Percentiles rank a stretch among this genome's conserved stretches.
phyloP scores from a whole-genome alignment of 1,140 invertebrate genomes.

The Metaphire vulgaris region DNA sequence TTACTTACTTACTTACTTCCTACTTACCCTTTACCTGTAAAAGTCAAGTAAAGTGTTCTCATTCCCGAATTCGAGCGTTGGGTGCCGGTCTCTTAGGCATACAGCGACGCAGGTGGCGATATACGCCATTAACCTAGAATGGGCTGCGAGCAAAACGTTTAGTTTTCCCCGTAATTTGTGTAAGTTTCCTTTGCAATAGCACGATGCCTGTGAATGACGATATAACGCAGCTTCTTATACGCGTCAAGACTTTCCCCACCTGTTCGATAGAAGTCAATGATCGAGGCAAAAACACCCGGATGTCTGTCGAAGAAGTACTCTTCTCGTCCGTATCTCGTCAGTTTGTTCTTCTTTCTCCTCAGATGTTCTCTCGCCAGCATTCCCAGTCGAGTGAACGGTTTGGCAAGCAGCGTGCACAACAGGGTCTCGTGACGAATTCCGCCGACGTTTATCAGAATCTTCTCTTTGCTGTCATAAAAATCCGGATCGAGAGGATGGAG shows the following conservation, averaged over 20 bases:
- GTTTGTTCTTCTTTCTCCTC: not conserved
- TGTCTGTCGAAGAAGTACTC: slow-evolving; percentile 37
- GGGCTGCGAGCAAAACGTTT: too few species aligned
- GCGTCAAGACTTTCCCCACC: slow-evolving; percentile 29
- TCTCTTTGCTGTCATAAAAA: not conserved
- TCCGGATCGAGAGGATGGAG: not conserved
- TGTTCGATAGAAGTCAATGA: slow-evolving; percentile 35
- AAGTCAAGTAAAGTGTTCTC: too few species aligned
- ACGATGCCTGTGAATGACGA: too few species aligned
- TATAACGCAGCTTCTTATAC: too few species aligned
- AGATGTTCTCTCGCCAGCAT: not conserved
- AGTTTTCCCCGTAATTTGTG: too few species aligned
- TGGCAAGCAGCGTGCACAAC: slow-evolving; percentile 4
- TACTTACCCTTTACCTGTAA: too few species aligned
- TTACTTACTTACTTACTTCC: too few species aligned
- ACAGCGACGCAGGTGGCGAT: too few species aligned
- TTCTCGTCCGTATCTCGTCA: slow-evolving; percentile 16
- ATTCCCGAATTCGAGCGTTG: too few species aligned
- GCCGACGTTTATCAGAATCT: slow-evolving; percentile 19
- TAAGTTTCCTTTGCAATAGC: too few species aligned
- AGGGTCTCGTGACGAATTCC: slow-evolving; percentile 12
- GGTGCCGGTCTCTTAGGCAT: too few species aligned
- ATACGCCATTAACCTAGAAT: too few species aligned
- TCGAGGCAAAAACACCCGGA: slow-evolving; percentile 34
- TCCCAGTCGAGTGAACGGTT: slow-evolving; percentile 10